A percentile compares a stretch with the other conserved stretches of the same genome.
Evolutionary conservation across 2,113 vertebrate genomes (phyloP).

Genomic region (Nanorana parkeri): DNA sequence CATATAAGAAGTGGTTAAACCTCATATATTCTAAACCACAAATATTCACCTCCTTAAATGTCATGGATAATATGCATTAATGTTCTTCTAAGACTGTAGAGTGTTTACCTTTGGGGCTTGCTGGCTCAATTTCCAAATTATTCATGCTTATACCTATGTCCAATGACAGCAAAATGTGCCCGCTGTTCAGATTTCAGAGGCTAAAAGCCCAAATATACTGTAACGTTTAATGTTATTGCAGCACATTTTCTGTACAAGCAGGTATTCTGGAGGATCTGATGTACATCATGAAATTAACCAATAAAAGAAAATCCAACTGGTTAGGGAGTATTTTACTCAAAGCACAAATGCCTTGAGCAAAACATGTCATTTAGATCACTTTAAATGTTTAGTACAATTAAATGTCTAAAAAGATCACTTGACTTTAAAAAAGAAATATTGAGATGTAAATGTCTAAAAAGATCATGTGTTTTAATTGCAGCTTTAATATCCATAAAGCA

Average conservation of each 20-base stretch:
- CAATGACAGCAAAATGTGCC: constrained; percentile 20
- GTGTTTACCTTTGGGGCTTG: constrained; percentile 22
- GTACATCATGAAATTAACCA: background rate
- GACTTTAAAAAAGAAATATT: no score
- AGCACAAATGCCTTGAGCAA: background rate
- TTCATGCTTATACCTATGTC: constrained; percentile 22
- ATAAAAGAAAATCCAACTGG: constrained; percentile 4
- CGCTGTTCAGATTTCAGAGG: constrained; percentile 9
- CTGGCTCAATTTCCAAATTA: constrained; percentile 30
- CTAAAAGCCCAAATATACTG: background rate
- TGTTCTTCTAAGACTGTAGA: constrained; percentile 20
- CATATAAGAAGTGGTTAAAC: background rate
- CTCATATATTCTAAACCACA: background rate
- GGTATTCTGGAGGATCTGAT: background rate
- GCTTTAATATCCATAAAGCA: background rate
- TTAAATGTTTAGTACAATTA: background rate
- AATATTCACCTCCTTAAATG: constrained; percentile 20
- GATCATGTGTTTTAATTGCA: background rate
- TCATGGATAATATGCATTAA: background rate
- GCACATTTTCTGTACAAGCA: constrained; percentile 5
- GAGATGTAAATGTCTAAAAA: constrained; percentile 10
- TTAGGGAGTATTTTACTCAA: constrained; percentile 1
- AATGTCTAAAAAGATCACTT: background rate
- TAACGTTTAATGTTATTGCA: constrained; percentile 9
- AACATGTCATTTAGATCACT: background rate